Percentiles rank a stretch among this genome's conserved stretches.
Conservation (phyloP, 2,888 invertebrate genomes). For the Apoderus coryli region DNA sequence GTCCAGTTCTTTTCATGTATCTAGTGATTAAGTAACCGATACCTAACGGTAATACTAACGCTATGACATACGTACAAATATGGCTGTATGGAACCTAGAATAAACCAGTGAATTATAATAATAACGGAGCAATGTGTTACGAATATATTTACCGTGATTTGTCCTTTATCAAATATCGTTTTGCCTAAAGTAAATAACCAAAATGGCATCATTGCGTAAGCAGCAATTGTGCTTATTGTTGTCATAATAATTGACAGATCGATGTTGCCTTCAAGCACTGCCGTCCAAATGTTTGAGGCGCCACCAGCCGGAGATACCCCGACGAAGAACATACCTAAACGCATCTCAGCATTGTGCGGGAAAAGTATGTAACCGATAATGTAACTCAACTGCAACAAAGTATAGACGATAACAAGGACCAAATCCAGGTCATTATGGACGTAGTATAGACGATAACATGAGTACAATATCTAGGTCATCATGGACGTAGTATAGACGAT, state of each 20-base stretch:
- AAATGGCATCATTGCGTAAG: slow-evolving; percentile 81
- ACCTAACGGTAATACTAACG: slow-evolving; percentile 60
- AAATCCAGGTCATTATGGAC: too few relatives aligned
- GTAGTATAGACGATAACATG: too few relatives aligned
- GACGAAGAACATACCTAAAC: slow-evolving; percentile 77
- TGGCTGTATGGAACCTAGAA: slow-evolving; percentile 65
- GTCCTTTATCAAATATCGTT: slow-evolving; percentile 41
- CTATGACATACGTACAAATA: slow-evolving; percentile 58
- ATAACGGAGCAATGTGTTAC: too few relatives aligned
- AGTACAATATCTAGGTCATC: too few relatives aligned
- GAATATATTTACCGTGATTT: slow-evolving; percentile 12
- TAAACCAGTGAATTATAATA: too few relatives aligned
- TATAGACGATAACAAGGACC: too few relatives aligned
- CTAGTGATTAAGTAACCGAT: slow-evolving; percentile 41
- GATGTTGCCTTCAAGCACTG: slow-evolving; percentile 81
- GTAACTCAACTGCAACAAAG: slow-evolving; percentile 54
- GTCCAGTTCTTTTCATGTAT: slow-evolving; percentile 50
- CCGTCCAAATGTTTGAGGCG: slow-evolving; percentile 93
- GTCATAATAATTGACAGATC: slow-evolving; percentile 94
- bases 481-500: too few relatives aligned
- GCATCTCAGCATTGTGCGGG: slow-evolving; percentile 51
- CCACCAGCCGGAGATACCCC: slow-evolving; percentile 90
- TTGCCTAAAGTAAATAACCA: slow-evolving; percentile 83
- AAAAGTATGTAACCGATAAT: slow-evolving; percentile 56
- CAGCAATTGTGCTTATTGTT: slow-evolving; percentile 62